Conservation (phyloP, 1,140 invertebrate genomes). For the Papilio polyxenes region DNA sequence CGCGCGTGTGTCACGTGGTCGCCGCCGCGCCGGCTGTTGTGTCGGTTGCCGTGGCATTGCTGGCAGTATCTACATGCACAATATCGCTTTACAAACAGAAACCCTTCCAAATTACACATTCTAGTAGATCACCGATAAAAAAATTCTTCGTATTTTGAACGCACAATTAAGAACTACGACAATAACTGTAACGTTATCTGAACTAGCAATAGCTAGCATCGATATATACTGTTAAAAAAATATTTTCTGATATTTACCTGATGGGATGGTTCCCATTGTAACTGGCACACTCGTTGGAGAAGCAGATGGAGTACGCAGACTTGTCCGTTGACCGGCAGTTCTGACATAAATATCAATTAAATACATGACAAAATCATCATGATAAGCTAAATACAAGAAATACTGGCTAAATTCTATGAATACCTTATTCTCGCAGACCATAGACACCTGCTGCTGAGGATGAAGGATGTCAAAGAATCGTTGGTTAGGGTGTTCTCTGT, state of each 20-base stretch:
- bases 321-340: slow-evolving; percentile 96
- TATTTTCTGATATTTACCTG: slow-evolving; percentile 80
- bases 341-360: slow-evolving; percentile 77
- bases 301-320: slow-evolving; percentile 97
- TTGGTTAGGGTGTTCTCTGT: slow-evolving; percentile 89
- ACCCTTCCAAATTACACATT: background rate
- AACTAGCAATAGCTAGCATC: no score
- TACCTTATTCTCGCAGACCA: slow-evolving; percentile 98
- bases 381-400: background rate
- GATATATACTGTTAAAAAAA: background rate
- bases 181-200: no score
- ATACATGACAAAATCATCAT: background rate
- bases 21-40: slow-evolving; percentile 90
- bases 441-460: slow-evolving; percentile 96
- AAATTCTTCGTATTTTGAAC: no score
- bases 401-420: slow-evolving; percentile 40
- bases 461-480: slow-evolving; percentile 95
- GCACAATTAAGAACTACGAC: no score
- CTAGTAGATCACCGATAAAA: no score
- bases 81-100: background rate
- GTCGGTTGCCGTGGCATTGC: slow-evolving; percentile 93
- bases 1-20: slow-evolving; percentile 95
- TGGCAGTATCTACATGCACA: slow-evolving; percentile 84
- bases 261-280: slow-evolving; percentile 98
- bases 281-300: slow-evolving; percentile 97